phyloP scores from a whole-genome alignment of 2,797 vertebrate genomes.

The Siniperca obscura region DNA sequence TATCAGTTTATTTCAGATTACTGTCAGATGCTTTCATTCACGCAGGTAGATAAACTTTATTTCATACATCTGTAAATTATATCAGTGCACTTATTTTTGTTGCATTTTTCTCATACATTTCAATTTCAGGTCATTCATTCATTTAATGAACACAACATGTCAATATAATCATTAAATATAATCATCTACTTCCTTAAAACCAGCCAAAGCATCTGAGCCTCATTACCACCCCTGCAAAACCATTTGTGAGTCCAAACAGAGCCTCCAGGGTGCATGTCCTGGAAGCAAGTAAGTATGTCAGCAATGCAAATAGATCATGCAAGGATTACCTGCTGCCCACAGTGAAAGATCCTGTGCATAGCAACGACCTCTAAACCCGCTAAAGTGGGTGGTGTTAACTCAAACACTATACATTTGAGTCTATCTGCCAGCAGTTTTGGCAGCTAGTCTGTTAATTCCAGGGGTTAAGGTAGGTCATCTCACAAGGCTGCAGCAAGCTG shows the following conservation, averaged over 20 bases:
- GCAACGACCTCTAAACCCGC: conserved; percentile 19
- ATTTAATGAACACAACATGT: not conserved
- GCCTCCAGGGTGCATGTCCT: conserved; percentile 53
- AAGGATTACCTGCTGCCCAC: conserved; percentile 50
- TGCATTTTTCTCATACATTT: not conserved
- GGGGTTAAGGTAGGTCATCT: conserved; percentile 13
- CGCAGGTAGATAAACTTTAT: not conserved
- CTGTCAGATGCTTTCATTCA: not conserved
- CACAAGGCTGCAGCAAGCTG: conserved; percentile 3
- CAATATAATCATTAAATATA: conserved; percentile 1
- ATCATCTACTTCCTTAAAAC: conserved; percentile 15
- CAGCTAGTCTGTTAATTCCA: conserved; percentile 36
- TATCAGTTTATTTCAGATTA: not conserved
- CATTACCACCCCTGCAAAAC: conserved; percentile 42
- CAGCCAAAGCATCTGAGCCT: conserved; percentile 10
- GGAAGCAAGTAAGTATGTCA: conserved; percentile 66
- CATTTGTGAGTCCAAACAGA: conserved; percentile 49
- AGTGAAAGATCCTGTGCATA: conserved; percentile 48
- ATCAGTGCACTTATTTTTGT: not conserved
- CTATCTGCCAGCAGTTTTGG: conserved; percentile 18
- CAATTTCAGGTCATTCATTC: conserved; percentile 2
- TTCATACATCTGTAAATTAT: not conserved
- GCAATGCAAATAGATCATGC: conserved; percentile 68
- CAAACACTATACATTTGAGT: conserved; percentile 36
- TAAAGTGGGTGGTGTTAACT: conserved; percentile 39